Base-by-base conservation (phyloP, 2,888 invertebrate genomes). In the Cerceris ruficornis region DNA sequence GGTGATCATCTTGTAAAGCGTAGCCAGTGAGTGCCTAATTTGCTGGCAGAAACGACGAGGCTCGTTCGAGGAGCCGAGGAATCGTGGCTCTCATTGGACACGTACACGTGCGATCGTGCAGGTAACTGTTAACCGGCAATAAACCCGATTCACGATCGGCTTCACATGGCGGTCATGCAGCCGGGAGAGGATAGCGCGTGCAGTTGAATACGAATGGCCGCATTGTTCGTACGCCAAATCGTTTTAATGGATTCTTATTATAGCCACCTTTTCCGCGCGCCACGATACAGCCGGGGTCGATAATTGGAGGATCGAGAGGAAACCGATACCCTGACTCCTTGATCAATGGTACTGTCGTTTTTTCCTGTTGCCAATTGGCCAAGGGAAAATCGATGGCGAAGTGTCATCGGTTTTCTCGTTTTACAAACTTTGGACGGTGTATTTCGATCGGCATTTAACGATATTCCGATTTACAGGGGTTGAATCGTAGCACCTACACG, bases 151-250 rank as follows among this genome's bases (percentile, higher is more conserved):
- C 85, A 83, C 81, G 79, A 80, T 85, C 77, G 81, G 84, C 74
- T 86, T 86, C 78, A 81, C 84, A 86, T 86, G 80, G 78, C 79
- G 80, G 81, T 86, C 86, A 83, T 83, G 84, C 82, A 84, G 84
- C 78, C 70, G 82, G 69, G 62, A 17, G 77, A 75, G 70, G 76
- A 84, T 76, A 62, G 73, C 69, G 70, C 74, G 62, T 71, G 75
- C 83, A 72, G 77, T 69, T 71, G 86, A 85, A 85, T 85, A 83
- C 85, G 77, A 85, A 85, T 85, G 73, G 83, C 71, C 75, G 68
- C 75, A 85, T 85, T 85, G 84, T 85, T 85, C 77, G 57, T 77
- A 60, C 73, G 72, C 72, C 76, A 82, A 85, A 81, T 77, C 80
- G 75, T 77, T 83, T 84, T 84, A 84, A 84, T 85, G 76, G 82